Base-by-base conservation (phyloP, 1,140 invertebrate species). In the Phymastichus coffea region DNA sequence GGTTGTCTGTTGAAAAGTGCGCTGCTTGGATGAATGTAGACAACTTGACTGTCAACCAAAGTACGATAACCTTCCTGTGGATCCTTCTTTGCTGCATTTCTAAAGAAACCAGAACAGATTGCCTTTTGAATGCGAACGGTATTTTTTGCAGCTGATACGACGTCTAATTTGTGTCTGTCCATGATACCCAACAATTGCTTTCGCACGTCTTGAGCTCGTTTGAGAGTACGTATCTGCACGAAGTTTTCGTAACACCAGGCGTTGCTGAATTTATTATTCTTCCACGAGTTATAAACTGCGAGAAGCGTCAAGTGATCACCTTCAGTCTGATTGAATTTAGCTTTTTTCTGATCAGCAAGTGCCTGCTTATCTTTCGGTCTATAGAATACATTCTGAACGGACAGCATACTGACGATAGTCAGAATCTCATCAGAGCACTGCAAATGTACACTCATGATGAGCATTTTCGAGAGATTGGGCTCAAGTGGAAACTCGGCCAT, bases 161-260 rank as follows among this genome's bases (percentile, higher is more conserved):
- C 95, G 76, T 99, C 95, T 61, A 99, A 76, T 79, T 99, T 99
- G 74, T 99, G 97, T 63, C 93, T 87, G 78, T 99, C 96, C 96
- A 98, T 98, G 58, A 99, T 98, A 3, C 95, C 95, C 0, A 99
- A 79, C 61, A 99, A 80, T 77, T 99, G 98, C 82, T 99, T 99
- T 7, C 97, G 83, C 0, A 99, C 96, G 82, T 99, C 98, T 79
- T 99, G 97, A 0, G 97, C 95, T 52, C 97, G 82, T 79, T 99
- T 99, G 28, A 99, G 77, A 0, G 96, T 99, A 19, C 97, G 80
- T 26, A 97, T 95, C 81, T 99, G 98, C 7, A 99, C 94, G 80
- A 99, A 99, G 81, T 99, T 99, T 76, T 99, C 97, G 74, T 97
- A 98, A 77, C 97, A 99, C 98, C 97, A 99, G 0, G 95, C 94